phyloP scores from a whole-genome alignment of 2,888 invertebrate species.

The Neoitamus cyanurus region DNA sequence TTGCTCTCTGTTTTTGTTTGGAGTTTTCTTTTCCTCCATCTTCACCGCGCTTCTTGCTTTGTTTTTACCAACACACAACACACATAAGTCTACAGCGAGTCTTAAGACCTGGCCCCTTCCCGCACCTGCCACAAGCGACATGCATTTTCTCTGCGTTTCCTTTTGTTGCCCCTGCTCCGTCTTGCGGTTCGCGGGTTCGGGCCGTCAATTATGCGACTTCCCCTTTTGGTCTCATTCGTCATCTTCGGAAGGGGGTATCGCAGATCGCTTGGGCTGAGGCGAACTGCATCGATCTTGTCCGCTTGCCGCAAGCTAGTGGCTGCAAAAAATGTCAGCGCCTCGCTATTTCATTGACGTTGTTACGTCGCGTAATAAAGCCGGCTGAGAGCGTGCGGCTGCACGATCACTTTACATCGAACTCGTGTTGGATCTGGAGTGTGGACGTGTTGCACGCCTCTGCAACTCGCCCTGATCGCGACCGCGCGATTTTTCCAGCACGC shows the following conservation, averaged over 20 bases:
- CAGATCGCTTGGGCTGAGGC: background rate
- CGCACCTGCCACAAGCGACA: background rate
- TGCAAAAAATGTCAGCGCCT: slow-evolving; percentile 20
- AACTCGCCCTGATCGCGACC: background rate
- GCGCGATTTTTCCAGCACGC: background rate
- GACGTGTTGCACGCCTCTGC: slow-evolving; percentile 40
- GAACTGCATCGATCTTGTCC: background rate
- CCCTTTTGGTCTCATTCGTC: slow-evolving; percentile 32
- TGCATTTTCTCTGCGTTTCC: background rate
- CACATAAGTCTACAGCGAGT: background rate
- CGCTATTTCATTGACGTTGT: slow-evolving; percentile 22
- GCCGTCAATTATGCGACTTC: slow-evolving; percentile 30
- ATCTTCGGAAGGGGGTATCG: background rate
- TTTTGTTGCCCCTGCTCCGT: background rate
- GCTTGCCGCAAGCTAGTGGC: background rate
- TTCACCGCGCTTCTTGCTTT: background rate
- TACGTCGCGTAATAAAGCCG: slow-evolving; percentile 26
- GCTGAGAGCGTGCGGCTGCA: slow-evolving; percentile 17
- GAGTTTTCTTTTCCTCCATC: background rate
- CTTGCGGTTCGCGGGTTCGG: background rate
- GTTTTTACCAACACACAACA: background rate
- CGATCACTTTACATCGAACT: slow-evolving; percentile 34
- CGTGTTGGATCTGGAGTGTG: slow-evolving; percentile 23
- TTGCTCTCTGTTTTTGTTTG: slow-evolving; percentile 39
- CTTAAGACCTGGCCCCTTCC: background rate